phyloP scores from a whole-genome alignment of 1,140 invertebrate species.

The Drosophila parvula region DNA sequence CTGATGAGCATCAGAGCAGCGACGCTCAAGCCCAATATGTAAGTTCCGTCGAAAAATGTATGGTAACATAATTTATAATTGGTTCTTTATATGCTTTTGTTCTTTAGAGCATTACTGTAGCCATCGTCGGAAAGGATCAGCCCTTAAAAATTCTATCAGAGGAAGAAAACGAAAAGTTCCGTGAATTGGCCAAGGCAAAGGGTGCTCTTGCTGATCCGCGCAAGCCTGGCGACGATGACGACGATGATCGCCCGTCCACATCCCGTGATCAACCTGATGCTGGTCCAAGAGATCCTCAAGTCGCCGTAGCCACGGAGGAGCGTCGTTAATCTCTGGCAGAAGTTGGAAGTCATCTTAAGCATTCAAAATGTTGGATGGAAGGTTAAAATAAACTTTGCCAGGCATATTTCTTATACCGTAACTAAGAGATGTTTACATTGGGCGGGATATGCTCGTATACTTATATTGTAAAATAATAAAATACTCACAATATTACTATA shows the following conservation, averaged over 20 bases:
- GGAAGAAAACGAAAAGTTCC: conserved; percentile 88
- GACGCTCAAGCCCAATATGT: conserved; percentile 54
- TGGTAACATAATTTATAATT: not conserved
- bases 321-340: conserved; percentile 2
- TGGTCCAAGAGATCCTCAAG: conserved; percentile 29
- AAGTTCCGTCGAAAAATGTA: not conserved
- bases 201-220: conserved; percentile 4
- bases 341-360: conserved; percentile 26
- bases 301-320: conserved; percentile 28
- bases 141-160: conserved; percentile 93
- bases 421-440: not conserved
- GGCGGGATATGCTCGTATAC: too few species aligned
- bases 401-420: conserved; percentile 27
- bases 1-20: conserved; percentile 88
- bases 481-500: too few species aligned
- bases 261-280: conserved; percentile 7
- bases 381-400: conserved; percentile 45
- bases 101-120: conserved; percentile 60
- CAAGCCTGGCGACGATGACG: conserved; percentile 30
- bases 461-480: too few species aligned
- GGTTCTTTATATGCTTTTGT: not conserved
- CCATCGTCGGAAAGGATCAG: conserved; percentile 88
- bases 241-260: conserved; percentile 15
- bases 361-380: conserved; percentile 40
- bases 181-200: conserved; percentile 73